These are phyloP conservation scores for Hydropsyche tenuis DNA, from an alignment of 1,140 invertebrate species.

Conservation along the genomic window DNA sequence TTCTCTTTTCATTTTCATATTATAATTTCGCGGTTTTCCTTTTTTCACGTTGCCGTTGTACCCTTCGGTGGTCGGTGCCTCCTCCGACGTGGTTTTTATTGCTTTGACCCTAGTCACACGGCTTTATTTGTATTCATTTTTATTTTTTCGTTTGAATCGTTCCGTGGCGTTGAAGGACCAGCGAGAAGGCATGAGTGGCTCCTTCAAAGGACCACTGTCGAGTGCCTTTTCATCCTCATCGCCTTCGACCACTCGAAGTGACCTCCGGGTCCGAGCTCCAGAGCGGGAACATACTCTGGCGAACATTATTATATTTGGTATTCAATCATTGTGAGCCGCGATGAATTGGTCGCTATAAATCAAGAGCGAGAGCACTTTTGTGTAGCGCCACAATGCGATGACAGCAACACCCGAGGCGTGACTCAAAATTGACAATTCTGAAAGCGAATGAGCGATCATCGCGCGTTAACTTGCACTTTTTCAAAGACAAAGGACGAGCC, in stretches of 20 bases:
- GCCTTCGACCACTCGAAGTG: constrained; percentile 8
- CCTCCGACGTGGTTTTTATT: constrained; percentile 16
- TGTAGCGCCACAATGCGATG: constrained; percentile 33
- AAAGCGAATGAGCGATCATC: constrained; percentile 43
- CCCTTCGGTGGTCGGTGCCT: constrained; percentile 17
- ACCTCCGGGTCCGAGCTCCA: background rate
- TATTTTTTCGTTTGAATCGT: constrained; percentile 34
- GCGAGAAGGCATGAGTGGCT: constrained; percentile 1
- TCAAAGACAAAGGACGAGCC: background rate
- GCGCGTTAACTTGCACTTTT: constrained; percentile 33
- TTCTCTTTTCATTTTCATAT: constrained; percentile 48
- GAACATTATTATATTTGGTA: constrained; percentile 16
- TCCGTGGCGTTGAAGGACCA: constrained; percentile 33
- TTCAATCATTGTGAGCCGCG: constrained; percentile 33
- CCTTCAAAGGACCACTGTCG: constrained; percentile 29
- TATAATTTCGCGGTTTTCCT: constrained; percentile 44
- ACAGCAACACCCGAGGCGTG: constrained; percentile 39
- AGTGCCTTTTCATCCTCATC: constrained; percentile 2
- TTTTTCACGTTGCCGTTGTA: constrained; percentile 33
- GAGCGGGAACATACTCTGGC: constrained; percentile 20
- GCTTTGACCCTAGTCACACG: constrained; percentile 27
- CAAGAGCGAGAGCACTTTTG: constrained; percentile 29
- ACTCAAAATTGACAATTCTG: constrained; percentile 42
- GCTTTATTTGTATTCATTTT: constrained; percentile 27
- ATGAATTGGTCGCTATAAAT: constrained; percentile 41